Evolutionary conservation across 1,140 invertebrate genomes (phyloP).

Genomic region (Drosophila tristis): DNA sequence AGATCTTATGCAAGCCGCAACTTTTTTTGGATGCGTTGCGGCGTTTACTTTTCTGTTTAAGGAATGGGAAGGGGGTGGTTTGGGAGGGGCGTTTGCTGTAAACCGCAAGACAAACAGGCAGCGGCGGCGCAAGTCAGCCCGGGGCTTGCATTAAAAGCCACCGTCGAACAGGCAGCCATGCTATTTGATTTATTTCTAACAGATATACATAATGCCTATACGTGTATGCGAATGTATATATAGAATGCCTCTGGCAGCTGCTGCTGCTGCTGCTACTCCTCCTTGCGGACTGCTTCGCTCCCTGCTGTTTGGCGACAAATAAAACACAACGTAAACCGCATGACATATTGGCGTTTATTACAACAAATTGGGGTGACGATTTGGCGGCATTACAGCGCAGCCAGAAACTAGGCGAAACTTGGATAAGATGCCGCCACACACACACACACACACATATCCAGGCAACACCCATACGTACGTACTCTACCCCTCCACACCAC

Average conservation of each 20-base stretch:
- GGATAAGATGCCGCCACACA: slow-evolving; percentile 48
- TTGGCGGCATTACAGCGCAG: slow-evolving; percentile 55
- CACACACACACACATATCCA: slow-evolving; percentile 3
- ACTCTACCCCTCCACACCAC: neutral
- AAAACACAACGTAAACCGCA: slow-evolving; percentile 67
- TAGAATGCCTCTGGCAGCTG: slow-evolving; percentile 17
- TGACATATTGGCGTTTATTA: slow-evolving; percentile 82
- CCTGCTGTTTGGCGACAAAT: slow-evolving; percentile 48
- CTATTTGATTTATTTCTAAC: slow-evolving; percentile 74
- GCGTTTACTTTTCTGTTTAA: slow-evolving; percentile 1
- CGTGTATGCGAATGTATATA: slow-evolving; percentile 1
- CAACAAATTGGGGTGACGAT: slow-evolving; percentile 78
- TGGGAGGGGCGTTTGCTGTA: slow-evolving; percentile 24
- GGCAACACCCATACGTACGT: slow-evolving; percentile 18
- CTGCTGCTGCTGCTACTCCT: slow-evolving; percentile 24
- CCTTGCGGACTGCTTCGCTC: neutral
- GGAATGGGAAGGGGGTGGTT: slow-evolving; percentile 4
- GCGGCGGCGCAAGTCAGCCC: slow-evolving; percentile 29
- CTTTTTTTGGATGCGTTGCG: slow-evolving; percentile 28
- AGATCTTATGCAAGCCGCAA: slow-evolving; percentile 18
- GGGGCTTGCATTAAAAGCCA: slow-evolving; percentile 55
- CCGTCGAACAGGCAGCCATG: slow-evolving; percentile 54
- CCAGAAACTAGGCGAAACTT: slow-evolving; percentile 52
- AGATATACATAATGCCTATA: slow-evolving; percentile 36
- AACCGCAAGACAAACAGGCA: slow-evolving; percentile 63